Percentiles rank a stretch among this genome's conserved stretches.
Conservation (phyloP, 2,888 invertebrate species). For the Philopedon plagiatum region DNA sequence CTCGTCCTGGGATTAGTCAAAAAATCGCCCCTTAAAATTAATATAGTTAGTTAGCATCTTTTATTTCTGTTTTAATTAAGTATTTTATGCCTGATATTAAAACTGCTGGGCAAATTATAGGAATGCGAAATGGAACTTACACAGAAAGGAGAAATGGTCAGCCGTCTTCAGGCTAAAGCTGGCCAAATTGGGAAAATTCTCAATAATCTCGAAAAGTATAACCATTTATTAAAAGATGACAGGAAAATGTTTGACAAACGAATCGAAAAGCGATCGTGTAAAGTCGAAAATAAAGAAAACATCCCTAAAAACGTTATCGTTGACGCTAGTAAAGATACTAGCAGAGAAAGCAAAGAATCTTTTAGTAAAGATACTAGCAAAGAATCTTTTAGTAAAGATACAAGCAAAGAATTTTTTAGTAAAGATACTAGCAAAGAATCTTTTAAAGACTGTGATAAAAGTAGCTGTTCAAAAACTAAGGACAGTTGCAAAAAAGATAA, state of each 20-base stretch:
- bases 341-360: conserved; percentile 26
- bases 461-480: conserved; percentile 7
- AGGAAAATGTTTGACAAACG: conserved; percentile 55
- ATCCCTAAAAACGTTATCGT: conserved; percentile 44
- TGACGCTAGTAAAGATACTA: conserved; percentile 12
- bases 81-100: conserved; percentile 3
- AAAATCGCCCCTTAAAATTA: too few species aligned
- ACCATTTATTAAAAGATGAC: conserved; percentile 78
- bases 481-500: conserved; percentile 12
- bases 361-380: too few species aligned
- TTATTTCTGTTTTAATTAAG: not conserved
- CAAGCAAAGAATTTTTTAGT: too few species aligned
- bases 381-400: too few species aligned
- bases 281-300: conserved; percentile 52
- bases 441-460: conserved; percentile 13
- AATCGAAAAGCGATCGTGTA: conserved; percentile 52
- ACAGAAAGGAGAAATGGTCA: conserved; percentile 96
- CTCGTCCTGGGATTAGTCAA: too few species aligned
- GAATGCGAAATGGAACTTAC: conserved; percentile 96
- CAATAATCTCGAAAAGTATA: conserved; percentile 90
- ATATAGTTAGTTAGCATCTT: too few species aligned
- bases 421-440: conserved; percentile 13
- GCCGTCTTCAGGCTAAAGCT: conserved; percentile 94
- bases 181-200: conserved; percentile 95
- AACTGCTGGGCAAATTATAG: conserved; percentile 70